These are phyloP conservation scores for Pemphredon lugubris DNA, from an alignment of 2,888 invertebrate genomes.

Conservation along the genomic window DNA sequence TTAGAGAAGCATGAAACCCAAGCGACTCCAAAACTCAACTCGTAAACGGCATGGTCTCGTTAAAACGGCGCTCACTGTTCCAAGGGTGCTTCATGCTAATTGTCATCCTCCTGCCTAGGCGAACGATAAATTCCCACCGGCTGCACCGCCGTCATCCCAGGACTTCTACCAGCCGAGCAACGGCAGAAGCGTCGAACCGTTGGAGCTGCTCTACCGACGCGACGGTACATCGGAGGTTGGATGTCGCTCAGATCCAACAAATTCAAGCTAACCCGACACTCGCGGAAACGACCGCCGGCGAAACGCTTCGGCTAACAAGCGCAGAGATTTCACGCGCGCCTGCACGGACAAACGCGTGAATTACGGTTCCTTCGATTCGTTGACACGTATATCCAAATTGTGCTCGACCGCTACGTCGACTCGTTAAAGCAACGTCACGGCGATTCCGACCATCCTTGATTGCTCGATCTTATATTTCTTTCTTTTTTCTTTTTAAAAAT, in stretches of 20 bases:
- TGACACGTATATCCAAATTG: neutral
- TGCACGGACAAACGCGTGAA: slow-evolving; percentile 41
- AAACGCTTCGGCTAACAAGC: slow-evolving; percentile 58
- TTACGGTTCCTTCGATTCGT: slow-evolving; percentile 12
- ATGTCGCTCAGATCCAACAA: slow-evolving; percentile 35
- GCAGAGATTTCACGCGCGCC: slow-evolving; percentile 59
- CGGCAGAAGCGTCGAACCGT: slow-evolving; percentile 55
- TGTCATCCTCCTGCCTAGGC: slow-evolving; percentile 51
- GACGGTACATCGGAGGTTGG: slow-evolving; percentile 41
- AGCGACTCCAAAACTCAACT: slow-evolving; percentile 52
- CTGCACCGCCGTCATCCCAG: slow-evolving; percentile 19
- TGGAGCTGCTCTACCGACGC: slow-evolving; percentile 37
- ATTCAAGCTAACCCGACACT: slow-evolving; percentile 49
- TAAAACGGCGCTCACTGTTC: slow-evolving; percentile 52
- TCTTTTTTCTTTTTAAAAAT: no score
- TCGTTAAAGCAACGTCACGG: no score
- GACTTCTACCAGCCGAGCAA: slow-evolving; percentile 31
- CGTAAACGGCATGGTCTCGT: slow-evolving; percentile 55
- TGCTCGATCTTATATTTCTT: no score
- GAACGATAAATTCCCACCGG: slow-evolving; percentile 53
- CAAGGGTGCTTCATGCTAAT: slow-evolving; percentile 58
- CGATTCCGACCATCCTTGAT: no score
- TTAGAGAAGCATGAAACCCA: slow-evolving; percentile 57
- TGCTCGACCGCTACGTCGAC: no score
- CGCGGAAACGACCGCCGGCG: slow-evolving; percentile 54